A percentile compares a stretch with the other conserved stretches of the same genome.
Conservation (phyloP, 2,113 vertebrate genomes). For the Amphiprion ocellaris region DNA sequence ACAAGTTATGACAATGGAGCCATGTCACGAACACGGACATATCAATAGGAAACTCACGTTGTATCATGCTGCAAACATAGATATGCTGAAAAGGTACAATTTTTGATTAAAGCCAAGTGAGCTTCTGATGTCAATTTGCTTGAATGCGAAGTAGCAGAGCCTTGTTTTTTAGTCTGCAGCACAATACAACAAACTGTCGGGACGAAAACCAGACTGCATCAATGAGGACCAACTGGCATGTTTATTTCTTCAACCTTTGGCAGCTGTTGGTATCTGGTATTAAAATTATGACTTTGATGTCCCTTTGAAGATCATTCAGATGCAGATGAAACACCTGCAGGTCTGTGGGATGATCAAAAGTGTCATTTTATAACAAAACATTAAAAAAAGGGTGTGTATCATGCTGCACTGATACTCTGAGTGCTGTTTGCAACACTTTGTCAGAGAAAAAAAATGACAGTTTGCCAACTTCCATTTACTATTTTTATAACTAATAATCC, state of each 20-base stretch:
- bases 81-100: not conserved
- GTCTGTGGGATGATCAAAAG: slow-evolving; percentile 56
- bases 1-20: slow-evolving; percentile 2
- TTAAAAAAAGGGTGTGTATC: slow-evolving; percentile 22
- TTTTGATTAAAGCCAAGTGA: not conserved
- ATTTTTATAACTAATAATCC: slow-evolving; percentile 7
- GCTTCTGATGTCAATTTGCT: not conserved
- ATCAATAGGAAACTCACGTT: not conserved
- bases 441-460: not conserved
- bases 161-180: not conserved
- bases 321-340: slow-evolving; percentile 57
- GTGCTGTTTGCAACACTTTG: slow-evolving; percentile 12
- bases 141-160: not conserved
- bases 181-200: slow-evolving; percentile 11
- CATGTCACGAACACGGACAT: not conserved
- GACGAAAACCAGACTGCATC: slow-evolving; percentile 22
- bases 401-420: slow-evolving; percentile 18
- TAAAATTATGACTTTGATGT: slow-evolving; percentile 51
- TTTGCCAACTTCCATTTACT: slow-evolving; percentile 1
- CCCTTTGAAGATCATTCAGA: slow-evolving; percentile 51
- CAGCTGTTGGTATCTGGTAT: slow-evolving; percentile 27
- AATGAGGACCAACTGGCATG: not conserved
- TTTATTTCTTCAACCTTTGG: slow-evolving; percentile 44
- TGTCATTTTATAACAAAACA: slow-evolving; percentile 37
- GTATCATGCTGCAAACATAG: not conserved